Base-by-base conservation (phyloP, 2,888 invertebrate species). In the Meloe dianella region DNA sequence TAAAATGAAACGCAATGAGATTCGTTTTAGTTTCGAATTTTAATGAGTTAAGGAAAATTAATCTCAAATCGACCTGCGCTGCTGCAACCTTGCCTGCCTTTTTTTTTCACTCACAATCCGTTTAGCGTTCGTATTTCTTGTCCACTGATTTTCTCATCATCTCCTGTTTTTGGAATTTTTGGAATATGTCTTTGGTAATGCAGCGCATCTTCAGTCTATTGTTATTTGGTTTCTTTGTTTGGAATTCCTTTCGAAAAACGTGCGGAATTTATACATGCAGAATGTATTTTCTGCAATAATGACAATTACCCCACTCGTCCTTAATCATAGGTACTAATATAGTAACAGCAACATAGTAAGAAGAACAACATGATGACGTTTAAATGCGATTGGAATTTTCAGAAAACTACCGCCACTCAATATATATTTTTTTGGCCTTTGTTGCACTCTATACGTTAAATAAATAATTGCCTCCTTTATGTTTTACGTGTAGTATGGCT, bases 251-350 rank as follows among this genome's bases (percentile, higher is more conserved):
- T 65, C 72, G 75, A 77, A 79, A 77, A 78, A 76, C 76, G 75
- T 71, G 67, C 72, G 75, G 78, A 78, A 79, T 79, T 76, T 74
- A 69, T 72, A 70, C 71, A 72, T 78, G 77, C 73, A 70, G 68
- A 69, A 69, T 68, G 66, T 68, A 76, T 73, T 71, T 73, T 69
- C 71, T 74, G 72, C 27, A 61, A 61, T 41, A 41, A 38, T 29
- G 32, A 51, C 61, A 35, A 51, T 51, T 61, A 29, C 41, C 54
- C 54, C 61, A 61, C 9, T 47, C 27, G 57, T 30, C 57, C 30
- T 57, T 57, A 57, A 20, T 9, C 10, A 12, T 47, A 38, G 5
- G n/a, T 14, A n/a, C 38, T 27, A 4, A 2, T 27, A 27, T 27
- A 27, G 27, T 17, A 17, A 41, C 38, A 41, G 17, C n/a, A 41